phyloP scores from a whole-genome alignment of 64 coral and sea anemone species.

The Actinia tenebrosa region DNA sequence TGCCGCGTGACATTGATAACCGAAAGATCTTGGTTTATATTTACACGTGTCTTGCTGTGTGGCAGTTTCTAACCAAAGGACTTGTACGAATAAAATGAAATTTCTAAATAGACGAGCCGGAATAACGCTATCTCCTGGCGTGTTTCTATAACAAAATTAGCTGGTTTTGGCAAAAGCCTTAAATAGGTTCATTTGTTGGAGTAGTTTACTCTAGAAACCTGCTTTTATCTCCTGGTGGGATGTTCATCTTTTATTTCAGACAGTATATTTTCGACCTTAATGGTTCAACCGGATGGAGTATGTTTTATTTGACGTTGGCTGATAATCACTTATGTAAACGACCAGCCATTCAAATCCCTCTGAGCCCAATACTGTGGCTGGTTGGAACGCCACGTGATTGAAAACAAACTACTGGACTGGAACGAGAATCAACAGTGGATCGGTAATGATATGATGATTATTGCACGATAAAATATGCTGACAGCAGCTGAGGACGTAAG shows the following conservation, averaged over 20 bases:
- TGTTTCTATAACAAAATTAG: not conserved
- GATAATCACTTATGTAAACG: slow-evolving; percentile 22
- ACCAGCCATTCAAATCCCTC: slow-evolving; percentile 5
- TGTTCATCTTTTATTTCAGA: slow-evolving; percentile 23
- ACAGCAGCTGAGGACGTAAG: slow-evolving; percentile 2
- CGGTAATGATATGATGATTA: slow-evolving; percentile 16
- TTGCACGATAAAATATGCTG: slow-evolving; percentile 16
- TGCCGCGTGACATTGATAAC: not conserved
- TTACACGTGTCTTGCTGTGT: not conserved
- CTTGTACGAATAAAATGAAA: not conserved
- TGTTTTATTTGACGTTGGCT: not conserved
- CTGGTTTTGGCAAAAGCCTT: not conserved
- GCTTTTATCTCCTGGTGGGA: slow-evolving; percentile 10
- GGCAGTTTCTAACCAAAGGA: not conserved
- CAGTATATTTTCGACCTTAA: slow-evolving; percentile 23
- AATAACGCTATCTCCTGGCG: not conserved
- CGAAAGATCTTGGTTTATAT: not conserved
- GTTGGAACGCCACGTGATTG: slow-evolving; percentile 4
- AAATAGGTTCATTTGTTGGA: not conserved
- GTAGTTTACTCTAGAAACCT: not conserved
- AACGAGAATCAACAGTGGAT: slow-evolving; percentile 14
- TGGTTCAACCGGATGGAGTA: slow-evolving; percentile 4
- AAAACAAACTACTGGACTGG: not conserved
- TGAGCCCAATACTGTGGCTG: not conserved
- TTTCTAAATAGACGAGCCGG: not conserved